Evolutionary conservation across 2,113 vertebrate genomes (phyloP).

Genomic region (Trematocara unimaculatum): DNA sequence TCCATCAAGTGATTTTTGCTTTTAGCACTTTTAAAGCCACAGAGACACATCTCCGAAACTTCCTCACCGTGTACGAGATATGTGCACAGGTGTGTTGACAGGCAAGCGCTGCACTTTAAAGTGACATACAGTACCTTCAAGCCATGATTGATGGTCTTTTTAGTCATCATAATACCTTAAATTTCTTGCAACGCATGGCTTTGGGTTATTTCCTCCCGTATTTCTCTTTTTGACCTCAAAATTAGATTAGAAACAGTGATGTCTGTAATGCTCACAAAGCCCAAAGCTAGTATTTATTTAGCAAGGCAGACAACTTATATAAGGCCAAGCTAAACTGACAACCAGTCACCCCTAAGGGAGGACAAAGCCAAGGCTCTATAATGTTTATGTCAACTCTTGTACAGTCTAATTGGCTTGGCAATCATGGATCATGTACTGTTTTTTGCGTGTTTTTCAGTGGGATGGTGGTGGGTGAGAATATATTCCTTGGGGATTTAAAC

Average conservation of each 20-base stretch:
- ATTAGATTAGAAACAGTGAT: constrained; percentile 42
- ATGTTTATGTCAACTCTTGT: constrained; percentile 30
- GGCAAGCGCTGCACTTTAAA: neutral
- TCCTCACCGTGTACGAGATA: neutral
- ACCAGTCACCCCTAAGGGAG: constrained; percentile 10
- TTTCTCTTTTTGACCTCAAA: neutral
- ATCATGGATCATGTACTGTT: neutral
- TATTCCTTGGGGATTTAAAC: constrained; percentile 9
- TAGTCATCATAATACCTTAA: neutral
- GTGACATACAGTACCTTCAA: neutral
- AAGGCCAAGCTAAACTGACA: constrained; percentile 1
- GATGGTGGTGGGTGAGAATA: neutral
- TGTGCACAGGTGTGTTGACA: constrained; percentile 4
- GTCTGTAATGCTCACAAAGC: constrained; percentile 18
- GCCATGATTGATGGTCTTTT: neutral
- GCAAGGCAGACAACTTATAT: constrained; percentile 24
- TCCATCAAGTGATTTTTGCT: constrained; percentile 14
- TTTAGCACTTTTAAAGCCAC: constrained; percentile 37
- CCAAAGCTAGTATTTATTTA: constrained; percentile 46
- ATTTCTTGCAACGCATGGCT: constrained; percentile 8
- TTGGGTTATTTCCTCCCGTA: constrained; percentile 16
- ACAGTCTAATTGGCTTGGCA: constrained; percentile 32
- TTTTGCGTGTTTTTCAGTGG: neutral
- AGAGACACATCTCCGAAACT: neutral
- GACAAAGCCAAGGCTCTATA: neutral